A percentile compares a stretch with the other conserved stretches of the same genome.
Conservation (phyloP, 2,888 invertebrate species). For the Aleiodes testaceus region DNA sequence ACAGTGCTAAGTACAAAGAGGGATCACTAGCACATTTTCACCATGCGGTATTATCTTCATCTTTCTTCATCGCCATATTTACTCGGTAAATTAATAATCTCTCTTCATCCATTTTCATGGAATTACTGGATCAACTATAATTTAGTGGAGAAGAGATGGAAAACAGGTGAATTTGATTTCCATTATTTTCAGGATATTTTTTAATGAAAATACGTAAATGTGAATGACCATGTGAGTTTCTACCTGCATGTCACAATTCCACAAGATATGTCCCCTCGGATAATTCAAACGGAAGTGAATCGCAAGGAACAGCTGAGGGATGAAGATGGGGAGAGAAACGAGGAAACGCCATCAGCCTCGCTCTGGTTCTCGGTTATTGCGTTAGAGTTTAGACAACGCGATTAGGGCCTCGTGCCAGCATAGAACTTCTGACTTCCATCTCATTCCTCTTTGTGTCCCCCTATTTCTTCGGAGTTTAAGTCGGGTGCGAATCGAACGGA, state of each 20-base stretch:
- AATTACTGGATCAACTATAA: neutral
- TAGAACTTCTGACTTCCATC: conserved; percentile 25
- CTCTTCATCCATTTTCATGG: neutral
- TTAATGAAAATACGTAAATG: no score
- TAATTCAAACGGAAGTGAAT: conserved; percentile 43
- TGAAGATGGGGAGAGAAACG: neutral
- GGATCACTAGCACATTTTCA: conserved; percentile 21
- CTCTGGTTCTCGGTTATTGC: conserved; percentile 38
- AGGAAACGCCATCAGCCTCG: conserved; percentile 39
- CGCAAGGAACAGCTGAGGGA: conserved; percentile 26
- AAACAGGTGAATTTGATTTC: no score
- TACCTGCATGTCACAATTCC: conserved; percentile 14
- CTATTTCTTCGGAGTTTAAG: neutral
- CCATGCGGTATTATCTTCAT: conserved; percentile 28
- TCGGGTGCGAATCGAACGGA: conserved; percentile 42
- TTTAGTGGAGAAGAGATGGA: neutral
- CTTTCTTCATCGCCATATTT: conserved; percentile 23
- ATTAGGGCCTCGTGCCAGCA: conserved; percentile 36
- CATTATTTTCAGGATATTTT: no score
- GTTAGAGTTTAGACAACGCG: conserved; percentile 46
- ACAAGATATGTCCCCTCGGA: conserved; percentile 31
- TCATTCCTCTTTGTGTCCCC: neutral
- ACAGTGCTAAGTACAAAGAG: conserved; percentile 28
- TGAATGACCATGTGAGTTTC: conserved; percentile 41
- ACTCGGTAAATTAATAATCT: conserved; percentile 23